Evolutionary conservation across 2,113 vertebrate genomes (phyloP), one percentile per base, ranked within the genome.

Genomic region (Grammomys surdaster): DNA sequence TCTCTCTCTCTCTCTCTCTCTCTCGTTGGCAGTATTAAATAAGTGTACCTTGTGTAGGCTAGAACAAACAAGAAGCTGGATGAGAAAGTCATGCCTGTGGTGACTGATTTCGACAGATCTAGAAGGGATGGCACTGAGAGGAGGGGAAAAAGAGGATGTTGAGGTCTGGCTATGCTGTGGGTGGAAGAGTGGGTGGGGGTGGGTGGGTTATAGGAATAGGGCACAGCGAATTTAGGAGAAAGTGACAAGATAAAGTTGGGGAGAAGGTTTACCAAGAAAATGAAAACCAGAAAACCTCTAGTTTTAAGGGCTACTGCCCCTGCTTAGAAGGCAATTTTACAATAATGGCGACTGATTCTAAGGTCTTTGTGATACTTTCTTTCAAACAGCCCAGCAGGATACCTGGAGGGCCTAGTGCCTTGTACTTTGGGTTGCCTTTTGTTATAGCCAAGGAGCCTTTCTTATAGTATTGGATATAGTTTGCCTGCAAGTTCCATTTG

Each of bases 381-480:
- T 92, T 94, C 51, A 20, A 48, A 72, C 13, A 26, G n/a, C 51
- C 76, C 48, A 63, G 69, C 70, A 46, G 26, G 36, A 40, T 60
- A 78, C 73, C 7, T 20, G 43, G 36, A 65, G 51, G 36, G 70
- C 46, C 93, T 56, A 13, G 33, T 43, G 28, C 31, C 51, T n/a
- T 5, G 91, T 85, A 51, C 43, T 95, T 93, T 56, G 51, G 12
- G 9, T 51, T 93, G 67, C 51, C 26, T 92, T 95, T 94, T 84
- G 54, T 96, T 46, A 51, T 31, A n/a, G 7, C 54, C 69, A 88
- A 63, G 12, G 40, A 1, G 95, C 63, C 90, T 36, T 90, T 31
- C 22, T 76, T 94, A n/a, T 43, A 88, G 82, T 94, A 91, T 13
- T 93, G 82, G 28, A 63, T 67, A 85, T 90, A 36, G 28, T 90